Evolutionary conservation across 2,113 vertebrate species (phyloP).

Genomic region (Oreocharis arfaki): DNA sequence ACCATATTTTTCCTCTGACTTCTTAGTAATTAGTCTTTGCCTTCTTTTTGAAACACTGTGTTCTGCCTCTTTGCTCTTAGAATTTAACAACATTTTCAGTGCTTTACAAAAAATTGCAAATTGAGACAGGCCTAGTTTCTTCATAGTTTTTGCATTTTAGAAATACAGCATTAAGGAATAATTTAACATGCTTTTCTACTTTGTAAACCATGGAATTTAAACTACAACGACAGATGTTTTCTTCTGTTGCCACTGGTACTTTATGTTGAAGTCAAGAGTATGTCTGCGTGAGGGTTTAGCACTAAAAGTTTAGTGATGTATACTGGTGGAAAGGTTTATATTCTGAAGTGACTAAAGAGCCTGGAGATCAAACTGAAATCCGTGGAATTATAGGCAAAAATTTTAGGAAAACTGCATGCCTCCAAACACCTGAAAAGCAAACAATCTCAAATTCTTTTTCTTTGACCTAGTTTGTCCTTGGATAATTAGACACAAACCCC

Average conservation of each 20-base stretch:
- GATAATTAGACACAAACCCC: not conserved
- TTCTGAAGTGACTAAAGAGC: not conserved
- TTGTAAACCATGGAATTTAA: not conserved
- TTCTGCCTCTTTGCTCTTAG: not conserved
- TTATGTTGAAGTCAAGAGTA: not conserved
- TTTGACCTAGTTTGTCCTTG: not conserved
- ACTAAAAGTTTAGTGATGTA: not conserved
- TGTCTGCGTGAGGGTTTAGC: not conserved
- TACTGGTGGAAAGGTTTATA: not conserved
- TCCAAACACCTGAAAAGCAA: not conserved
- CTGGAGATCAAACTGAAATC: not conserved
- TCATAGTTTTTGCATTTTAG: not conserved
- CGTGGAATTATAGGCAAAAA: not conserved
- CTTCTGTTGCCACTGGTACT: not conserved
- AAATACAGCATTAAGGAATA: not conserved
- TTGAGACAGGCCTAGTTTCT: not conserved
- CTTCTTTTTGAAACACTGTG: not conserved
- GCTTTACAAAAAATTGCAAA: not conserved
- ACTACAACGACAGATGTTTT: not conserved
- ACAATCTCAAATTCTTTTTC: not conserved
- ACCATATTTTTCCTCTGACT: not conserved
- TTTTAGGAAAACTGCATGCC: not conserved
- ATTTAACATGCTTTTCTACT: not conserved
- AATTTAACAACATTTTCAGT: not conserved
- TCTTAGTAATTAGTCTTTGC: not conserved